Conservation (phyloP, 2,113 vertebrate genomes). For the Labrus mixtus region DNA sequence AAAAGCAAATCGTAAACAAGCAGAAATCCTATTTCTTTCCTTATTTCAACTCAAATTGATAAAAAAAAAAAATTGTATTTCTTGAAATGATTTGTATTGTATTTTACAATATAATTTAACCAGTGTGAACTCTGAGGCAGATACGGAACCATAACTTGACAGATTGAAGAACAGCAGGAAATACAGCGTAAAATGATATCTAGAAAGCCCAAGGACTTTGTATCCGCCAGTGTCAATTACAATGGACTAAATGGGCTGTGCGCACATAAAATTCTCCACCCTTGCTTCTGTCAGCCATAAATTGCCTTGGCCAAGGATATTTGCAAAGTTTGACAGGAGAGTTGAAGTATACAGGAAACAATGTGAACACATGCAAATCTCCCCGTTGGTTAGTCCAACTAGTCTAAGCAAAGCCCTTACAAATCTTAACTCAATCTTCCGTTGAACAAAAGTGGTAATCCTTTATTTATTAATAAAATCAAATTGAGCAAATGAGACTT, state of each 20-base stretch:
- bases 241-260: conserved; percentile 28
- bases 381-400: conserved; percentile 64
- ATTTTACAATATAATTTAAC: too few species aligned
- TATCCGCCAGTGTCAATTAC: conserved; percentile 20
- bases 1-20: too few species aligned
- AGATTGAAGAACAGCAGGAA: conserved; percentile 1
- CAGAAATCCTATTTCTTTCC: too few species aligned
- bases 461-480: conserved; percentile 86
- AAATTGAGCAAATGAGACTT: conserved; percentile 76
- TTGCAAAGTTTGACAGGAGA: conserved; percentile 69
- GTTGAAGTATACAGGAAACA: conserved; percentile 60
- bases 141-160: neutral
- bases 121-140: neutral
- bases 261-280: conserved; percentile 49
- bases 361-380: conserved; percentile 76
- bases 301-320: conserved; percentile 67
- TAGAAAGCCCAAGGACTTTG: conserved; percentile 11
- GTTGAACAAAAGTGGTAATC: conserved; percentile 75
- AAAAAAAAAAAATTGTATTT: too few species aligned
- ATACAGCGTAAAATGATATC: conserved; percentile 23
- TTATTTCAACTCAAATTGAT: too few species aligned
- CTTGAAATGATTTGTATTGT: too few species aligned
- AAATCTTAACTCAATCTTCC: conserved; percentile 77
- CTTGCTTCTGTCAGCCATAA: conserved; percentile 60
- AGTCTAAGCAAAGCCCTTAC: conserved; percentile 62